A percentile compares a stretch with the other conserved stretches of the same genome.
These are phyloP conservation scores for Sarcophilus harrisii DNA, from an alignment of 2,797 vertebrate genomes.

Conservation along the genomic window DNA sequence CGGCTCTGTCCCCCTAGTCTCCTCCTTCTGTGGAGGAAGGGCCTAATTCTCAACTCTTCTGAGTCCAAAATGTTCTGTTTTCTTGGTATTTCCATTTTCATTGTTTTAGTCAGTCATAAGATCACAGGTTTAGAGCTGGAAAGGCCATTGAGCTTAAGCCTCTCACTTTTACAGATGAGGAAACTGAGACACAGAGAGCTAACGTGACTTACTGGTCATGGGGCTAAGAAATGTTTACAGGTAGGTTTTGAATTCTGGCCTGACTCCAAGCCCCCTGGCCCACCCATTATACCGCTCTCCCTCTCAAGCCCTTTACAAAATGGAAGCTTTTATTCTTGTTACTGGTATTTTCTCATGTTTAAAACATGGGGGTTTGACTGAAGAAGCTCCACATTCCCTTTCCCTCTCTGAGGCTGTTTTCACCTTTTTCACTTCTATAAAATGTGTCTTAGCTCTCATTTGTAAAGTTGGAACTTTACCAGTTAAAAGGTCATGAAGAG, in stretches of 20 bases:
- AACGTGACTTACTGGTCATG: background rate
- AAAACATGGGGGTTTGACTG: background rate
- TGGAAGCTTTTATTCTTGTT: background rate
- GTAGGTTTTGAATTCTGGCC: background rate
- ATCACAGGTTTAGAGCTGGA: background rate
- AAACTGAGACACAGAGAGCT: background rate
- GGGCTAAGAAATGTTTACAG: background rate
- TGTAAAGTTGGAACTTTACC: background rate
- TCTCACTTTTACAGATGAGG: background rate
- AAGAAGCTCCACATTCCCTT: background rate
- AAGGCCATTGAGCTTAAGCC: background rate
- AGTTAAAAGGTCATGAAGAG: background rate
- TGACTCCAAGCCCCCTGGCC: background rate
- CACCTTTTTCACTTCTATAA: background rate
- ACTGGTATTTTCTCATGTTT: background rate
- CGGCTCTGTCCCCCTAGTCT: background rate
- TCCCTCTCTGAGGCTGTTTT: background rate
- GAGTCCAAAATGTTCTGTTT: too few relatives aligned
- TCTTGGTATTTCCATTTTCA: too few relatives aligned
- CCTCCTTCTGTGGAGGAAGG: background rate
- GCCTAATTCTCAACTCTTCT: background rate
- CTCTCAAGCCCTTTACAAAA: background rate
- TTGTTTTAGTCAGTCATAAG: background rate
- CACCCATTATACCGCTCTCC: background rate
- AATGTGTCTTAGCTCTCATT: background rate